Conservation (phyloP, 2,113 vertebrate genomes). For the Vulpes vulpes region DNA sequence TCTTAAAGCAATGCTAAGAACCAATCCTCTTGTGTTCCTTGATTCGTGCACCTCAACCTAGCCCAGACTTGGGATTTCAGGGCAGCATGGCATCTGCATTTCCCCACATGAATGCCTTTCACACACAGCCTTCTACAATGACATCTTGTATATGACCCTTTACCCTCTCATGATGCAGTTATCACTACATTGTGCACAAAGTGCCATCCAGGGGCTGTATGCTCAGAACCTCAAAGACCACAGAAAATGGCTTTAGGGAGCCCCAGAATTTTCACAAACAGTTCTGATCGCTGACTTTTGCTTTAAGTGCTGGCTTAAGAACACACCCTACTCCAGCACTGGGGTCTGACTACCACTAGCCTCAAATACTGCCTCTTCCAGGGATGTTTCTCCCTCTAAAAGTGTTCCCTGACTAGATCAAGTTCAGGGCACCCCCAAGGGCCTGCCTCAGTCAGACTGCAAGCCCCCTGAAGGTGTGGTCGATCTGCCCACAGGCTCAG, state of each 20-base stretch:
- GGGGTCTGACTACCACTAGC: rapidly evolving
- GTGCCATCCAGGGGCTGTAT: not conserved
- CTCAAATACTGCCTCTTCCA: not conserved
- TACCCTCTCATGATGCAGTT: not conserved
- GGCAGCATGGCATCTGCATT: rapidly evolving
- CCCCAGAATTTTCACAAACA: not conserved
- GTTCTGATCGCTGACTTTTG: not conserved
- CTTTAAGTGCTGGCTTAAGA: not conserved
- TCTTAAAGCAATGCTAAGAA: too few relatives aligned
- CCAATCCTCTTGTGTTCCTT: not conserved
- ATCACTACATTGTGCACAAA: too few relatives aligned
- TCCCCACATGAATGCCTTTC: not conserved
- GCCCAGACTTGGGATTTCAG: not conserved
- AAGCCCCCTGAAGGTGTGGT: rapidly evolving
- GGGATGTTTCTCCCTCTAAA: not conserved
- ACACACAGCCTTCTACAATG: rapidly evolving
- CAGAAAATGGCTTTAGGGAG: not conserved
- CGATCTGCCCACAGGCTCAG: not conserved
- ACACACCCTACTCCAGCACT: rapidly evolving
- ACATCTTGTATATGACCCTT: rapidly evolving
- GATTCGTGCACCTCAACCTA: rapidly evolving
- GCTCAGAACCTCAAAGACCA: too few relatives aligned
- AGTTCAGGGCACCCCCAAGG: not conserved
- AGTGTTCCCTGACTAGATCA: not conserved
- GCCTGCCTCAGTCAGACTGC: not conserved